Percentiles rank a stretch among this genome's conserved stretches.
Evolutionary conservation across 2,797 vertebrate species (phyloP).

Genomic region (Diplodus puntazzo): DNA sequence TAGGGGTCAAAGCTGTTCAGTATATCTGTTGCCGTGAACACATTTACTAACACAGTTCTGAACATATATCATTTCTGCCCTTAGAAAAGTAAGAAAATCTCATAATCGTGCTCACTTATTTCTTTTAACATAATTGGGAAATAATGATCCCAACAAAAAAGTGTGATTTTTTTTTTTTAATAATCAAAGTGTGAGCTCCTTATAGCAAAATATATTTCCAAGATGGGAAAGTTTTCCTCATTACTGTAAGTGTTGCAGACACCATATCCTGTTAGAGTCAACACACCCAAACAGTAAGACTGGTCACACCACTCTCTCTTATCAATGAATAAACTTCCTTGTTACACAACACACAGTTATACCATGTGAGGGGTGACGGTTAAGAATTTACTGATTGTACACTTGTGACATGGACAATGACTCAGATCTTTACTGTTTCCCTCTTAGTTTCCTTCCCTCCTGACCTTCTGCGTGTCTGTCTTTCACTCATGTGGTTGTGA

Average conservation of each 20-base stretch:
- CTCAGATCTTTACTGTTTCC: neutral
- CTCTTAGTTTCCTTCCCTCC: neutral
- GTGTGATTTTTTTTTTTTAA: neutral
- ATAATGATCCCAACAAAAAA: neutral
- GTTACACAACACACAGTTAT: constrained; percentile 35
- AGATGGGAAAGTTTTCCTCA: neutral
- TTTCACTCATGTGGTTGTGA: constrained; percentile 1
- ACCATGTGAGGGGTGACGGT: neutral
- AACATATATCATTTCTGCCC: neutral
- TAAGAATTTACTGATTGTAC: neutral
- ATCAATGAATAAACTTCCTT: constrained; percentile 22
- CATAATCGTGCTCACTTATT: neutral
- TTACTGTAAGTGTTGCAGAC: constrained; percentile 2
- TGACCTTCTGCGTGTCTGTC: neutral
- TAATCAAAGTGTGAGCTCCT: neutral
- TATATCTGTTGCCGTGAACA: neutral
- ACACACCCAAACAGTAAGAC: constrained; percentile 17
- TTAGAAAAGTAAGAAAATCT: neutral
- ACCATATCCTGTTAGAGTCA: neutral
- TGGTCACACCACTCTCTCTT: constrained; percentile 12
- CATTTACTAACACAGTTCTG: neutral
- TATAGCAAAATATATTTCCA: neutral
- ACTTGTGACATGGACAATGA: constrained; percentile 11
- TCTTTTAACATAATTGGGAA: neutral
- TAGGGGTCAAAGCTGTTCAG: neutral